Evolutionary conservation across 2,888 invertebrate genomes (phyloP).

Genomic region (Sycophila texana): DNA sequence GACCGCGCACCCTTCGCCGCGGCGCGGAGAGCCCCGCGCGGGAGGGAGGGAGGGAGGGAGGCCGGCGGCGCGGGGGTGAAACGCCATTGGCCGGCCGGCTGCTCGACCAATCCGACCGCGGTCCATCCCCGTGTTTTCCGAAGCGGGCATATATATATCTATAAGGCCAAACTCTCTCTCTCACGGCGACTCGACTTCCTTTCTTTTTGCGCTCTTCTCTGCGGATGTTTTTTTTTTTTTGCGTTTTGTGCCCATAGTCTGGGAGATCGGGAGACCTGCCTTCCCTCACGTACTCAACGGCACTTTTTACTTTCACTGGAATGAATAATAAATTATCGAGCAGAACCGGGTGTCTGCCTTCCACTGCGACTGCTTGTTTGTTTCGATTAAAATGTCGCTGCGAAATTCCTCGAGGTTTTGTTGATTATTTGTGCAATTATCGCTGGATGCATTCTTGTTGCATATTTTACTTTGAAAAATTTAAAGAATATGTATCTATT

Average conservation of each 20-base stretch:
- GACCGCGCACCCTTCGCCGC: constrained; percentile 65
- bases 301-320: constrained; percentile 34
- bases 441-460: not conserved
- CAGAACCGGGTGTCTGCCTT: not conserved
- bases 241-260: not conserved
- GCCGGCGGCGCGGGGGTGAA: constrained; percentile 71
- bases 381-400: constrained; percentile 43
- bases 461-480: no score
- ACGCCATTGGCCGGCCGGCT: constrained; percentile 74
- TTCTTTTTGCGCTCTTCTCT: not conserved
- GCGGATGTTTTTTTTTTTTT: not conserved
- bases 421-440: not conserved
- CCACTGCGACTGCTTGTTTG: not conserved
- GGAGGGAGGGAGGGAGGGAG: constrained; percentile 19
- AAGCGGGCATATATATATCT: not conserved
- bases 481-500: no score
- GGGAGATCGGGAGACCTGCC: not conserved
- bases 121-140: constrained; percentile 60
- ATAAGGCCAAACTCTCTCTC: constrained; percentile 24
- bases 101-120: constrained; percentile 63
- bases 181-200: not conserved
- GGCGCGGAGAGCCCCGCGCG: not conserved
- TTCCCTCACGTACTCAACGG: no score
- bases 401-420: not conserved
- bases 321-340: constrained; percentile 28